Evolutionary conservation across 1,140 invertebrate species (phyloP), one percentile per base, ranked within the genome.

Genomic region (Phenacoccus solenopsis): DNA sequence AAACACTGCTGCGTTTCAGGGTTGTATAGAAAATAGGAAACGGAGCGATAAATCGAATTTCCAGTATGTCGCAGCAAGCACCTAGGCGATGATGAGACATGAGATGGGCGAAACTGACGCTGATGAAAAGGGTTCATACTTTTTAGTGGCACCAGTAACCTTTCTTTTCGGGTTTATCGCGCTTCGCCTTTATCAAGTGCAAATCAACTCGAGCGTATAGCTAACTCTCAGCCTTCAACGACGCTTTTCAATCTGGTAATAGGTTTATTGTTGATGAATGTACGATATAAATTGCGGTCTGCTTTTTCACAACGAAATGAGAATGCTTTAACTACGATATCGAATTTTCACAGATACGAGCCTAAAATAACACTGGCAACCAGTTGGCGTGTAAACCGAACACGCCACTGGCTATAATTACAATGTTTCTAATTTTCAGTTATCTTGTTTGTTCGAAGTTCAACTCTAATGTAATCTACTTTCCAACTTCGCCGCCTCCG

Each of bases 51-150:
- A 49, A 49, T 49, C 38, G 38, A 49, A 49, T 49, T 49, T 49
- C 38, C 38, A n/a, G 38, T n/a, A 49, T 49, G 38, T 49, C 38
- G 38, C 38, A 49, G 38, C 38, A n/a, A n/a, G n/a, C n/a, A n/a
- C n/a, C n/a, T 49, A 49, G 38, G 38, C 38, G 38, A 49, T 49
- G 38, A 49, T 49, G 38, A 49, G 38, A 49, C 38, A 49, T 49
- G 12, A 49, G 12, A 49, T 49, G 12, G 38, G 38, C 20, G 20
- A 49, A 49, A 49, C 38, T 49, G 38, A 49, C 38, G 38, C 38
- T 49, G 38, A 49, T 49, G 38, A 49, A 49, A 49, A 49, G 38
- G 38, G 38, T 49, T 49, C 38, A 49, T 49, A 49, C 38, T 49
- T 49, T 49, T 49, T 49, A 49, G 38, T 49, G 38, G 38, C 38